Conservation (phyloP, 1,140 invertebrate species). For the Achatina immaculata region DNA sequence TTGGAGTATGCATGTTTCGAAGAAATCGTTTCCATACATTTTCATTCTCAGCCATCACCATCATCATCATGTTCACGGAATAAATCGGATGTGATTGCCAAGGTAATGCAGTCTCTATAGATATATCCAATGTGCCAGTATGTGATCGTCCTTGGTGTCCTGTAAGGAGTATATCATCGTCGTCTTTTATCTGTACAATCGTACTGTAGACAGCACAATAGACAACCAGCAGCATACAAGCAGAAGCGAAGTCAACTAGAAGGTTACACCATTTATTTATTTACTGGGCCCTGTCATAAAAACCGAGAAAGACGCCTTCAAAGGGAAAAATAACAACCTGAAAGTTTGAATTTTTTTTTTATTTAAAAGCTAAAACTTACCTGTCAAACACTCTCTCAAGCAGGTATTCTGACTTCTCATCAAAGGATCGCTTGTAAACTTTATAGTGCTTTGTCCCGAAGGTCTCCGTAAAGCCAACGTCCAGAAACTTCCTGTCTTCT, state of each 20-base stretch:
- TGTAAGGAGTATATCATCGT: too few species aligned
- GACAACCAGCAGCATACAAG: too few species aligned
- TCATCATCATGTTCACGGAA: too few species aligned
- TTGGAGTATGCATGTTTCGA: too few species aligned
- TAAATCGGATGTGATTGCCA: too few species aligned
- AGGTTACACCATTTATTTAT: too few species aligned
- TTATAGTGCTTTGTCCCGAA: slow-evolving; percentile 45
- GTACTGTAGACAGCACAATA: too few species aligned
- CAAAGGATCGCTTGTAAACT: slow-evolving; percentile 49
- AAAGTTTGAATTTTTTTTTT: background rate
- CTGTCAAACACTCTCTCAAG: slow-evolving; percentile 23
- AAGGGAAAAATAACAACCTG: background rate
- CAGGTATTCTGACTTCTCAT: slow-evolving; percentile 35
- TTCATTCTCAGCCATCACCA: too few species aligned
- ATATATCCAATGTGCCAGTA: background rate
- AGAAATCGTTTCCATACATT: too few species aligned
- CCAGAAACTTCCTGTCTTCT: slow-evolving; percentile 44
- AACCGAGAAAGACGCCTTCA: background rate
- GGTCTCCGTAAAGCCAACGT: slow-evolving; percentile 54
- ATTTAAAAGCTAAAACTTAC: slow-evolving; percentile 2
- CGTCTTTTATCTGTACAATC: too few species aligned
- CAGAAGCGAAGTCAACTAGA: too few species aligned
- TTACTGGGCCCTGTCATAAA: background rate
- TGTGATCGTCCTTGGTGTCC: too few species aligned
- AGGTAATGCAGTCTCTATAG: background rate